Conservation (phyloP, 2,888 invertebrate genomes). For the Cerceris rybyensis region DNA sequence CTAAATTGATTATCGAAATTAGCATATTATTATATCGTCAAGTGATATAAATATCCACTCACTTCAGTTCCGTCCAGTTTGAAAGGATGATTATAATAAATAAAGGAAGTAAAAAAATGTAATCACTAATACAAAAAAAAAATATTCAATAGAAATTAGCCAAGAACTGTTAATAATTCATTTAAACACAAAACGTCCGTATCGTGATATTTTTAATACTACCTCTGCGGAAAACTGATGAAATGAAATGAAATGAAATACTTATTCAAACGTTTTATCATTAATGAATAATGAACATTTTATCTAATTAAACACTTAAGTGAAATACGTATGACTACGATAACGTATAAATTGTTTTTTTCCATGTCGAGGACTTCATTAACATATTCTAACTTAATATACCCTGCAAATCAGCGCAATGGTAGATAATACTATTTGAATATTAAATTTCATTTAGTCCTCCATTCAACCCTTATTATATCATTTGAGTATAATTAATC, state of each 20-base stretch:
- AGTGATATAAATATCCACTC: neutral
- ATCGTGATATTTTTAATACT: conserved; percentile 25
- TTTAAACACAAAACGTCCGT: conserved; percentile 28
- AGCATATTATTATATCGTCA: conserved; percentile 20
- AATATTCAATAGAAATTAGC: conserved; percentile 10
- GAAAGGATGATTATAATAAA: conserved; percentile 38
- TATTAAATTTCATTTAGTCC: too few relatives aligned
- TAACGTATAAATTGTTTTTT: conserved; percentile 20
- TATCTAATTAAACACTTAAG: conserved; percentile 23
- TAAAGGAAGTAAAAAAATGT: conserved; percentile 30
- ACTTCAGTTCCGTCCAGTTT: neutral
- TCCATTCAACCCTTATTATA: neutral
- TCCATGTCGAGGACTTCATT: conserved; percentile 3
- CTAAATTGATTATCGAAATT: conserved; percentile 34
- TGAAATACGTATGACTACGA: conserved; percentile 18
- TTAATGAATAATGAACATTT: conserved; percentile 19
- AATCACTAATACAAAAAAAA: conserved; percentile 26
- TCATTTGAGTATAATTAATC: neutral
- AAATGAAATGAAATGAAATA: conserved; percentile 48
- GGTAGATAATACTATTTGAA: too few relatives aligned
- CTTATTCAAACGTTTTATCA: conserved; percentile 21
- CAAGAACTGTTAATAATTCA: conserved; percentile 13
- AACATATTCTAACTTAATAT: neutral
- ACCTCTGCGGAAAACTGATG: conserved; percentile 13
- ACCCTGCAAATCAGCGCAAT: too few relatives aligned